Base-by-base conservation (phyloP, 2,888 invertebrate genomes). In the Podabrus alpinus region DNA sequence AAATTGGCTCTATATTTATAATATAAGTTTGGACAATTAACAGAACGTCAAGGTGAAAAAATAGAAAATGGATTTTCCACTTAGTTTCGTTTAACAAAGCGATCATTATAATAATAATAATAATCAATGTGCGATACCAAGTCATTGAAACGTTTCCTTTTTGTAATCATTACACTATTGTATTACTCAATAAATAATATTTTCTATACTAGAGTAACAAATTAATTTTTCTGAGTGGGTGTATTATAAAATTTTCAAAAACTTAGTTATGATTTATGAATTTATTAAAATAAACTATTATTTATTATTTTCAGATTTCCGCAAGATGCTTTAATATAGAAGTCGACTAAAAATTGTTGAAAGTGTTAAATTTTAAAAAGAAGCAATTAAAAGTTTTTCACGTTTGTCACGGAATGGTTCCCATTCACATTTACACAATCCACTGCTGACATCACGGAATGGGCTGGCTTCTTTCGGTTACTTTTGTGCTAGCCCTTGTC, bases 391-490 rank as follows among this genome's bases (percentile, higher is more conserved):
- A 72, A 75, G 72, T 76, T 74, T 76, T 76, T 70, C 68, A 74
- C 73, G 77, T 76, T 74, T 74, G 71, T 70, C 66, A 76, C 73
- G 77, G 74, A 74, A 77, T 77, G 77, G 64, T 77, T 69, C 74
- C 77, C 67, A 72, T 74, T 72, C 71, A 72, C 59, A 72, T 68
- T 66, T 74, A 71, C 64, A 59, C 62, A 59, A 73, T 75, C 62
- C 75, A 81, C 82, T 87, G 86, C 86, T 88, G 87, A 87, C 86
- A 86, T 82, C 83, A 85, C 86, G 87, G 86, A 83, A 88, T 88
- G 88, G 88, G 88, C 87, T 88, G 88, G 88, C 87, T 88, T 82
- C 84, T 87, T 80, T 85, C 87, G 80, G 84, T 86, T 82, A 85
- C 86, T 83, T 85, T 88, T 80, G 84, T 88, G 84, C 86, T 88